Evolutionary conservation across 2,113 vertebrate genomes (phyloP), one percentile per base, ranked within the genome.

Genomic region (Orthonyx spaldingii): DNA sequence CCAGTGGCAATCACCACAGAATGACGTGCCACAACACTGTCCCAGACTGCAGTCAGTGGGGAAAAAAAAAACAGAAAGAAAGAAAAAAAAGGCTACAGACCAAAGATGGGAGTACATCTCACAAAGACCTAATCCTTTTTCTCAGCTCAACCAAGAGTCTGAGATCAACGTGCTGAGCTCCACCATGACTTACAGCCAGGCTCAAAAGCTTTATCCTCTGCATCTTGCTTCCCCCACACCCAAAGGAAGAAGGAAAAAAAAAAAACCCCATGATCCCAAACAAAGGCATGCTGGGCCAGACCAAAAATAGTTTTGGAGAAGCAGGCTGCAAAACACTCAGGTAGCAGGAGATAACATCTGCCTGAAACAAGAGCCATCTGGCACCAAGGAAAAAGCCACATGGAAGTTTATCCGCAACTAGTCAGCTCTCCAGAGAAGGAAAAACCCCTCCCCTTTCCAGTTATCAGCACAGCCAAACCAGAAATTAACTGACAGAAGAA

Each of bases 301-400:
- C 52, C 84, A 96, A 90, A 92, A 96, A 95, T 76, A 92, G 88
- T 88, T 93, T 68, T 87, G 92, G 94, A 97, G 79, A 92, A 83
- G 81, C 64, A 91, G 86, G 76, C 94, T 71, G 91, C 92, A 96
- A 94, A 91, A 37, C 81, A 93, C 89, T 96, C 93, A 96, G 90
- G 94, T 96, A 97, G 94, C 90, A 90, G 70, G 39, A 94, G 93
- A 94, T 96, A 96, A 93, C 68, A 96, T 96, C 95, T 90, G 86
- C 82, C 70, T 79, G 89, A 96, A 97, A 96, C 69, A 50, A 87
- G 69, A 96, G 94, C 93, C 90, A 94, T 87, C 90, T 93, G 90
- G 91, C 69, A 93, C 91, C 63, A 72, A 92, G 89, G 87, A 92
- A 94, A 94, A 88, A 96, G 85, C 80, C 85, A 94, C 90, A 70